Evolutionary conservation across 2,113 vertebrate genomes (phyloP).

Genomic region (Equus przewalskii): DNA sequence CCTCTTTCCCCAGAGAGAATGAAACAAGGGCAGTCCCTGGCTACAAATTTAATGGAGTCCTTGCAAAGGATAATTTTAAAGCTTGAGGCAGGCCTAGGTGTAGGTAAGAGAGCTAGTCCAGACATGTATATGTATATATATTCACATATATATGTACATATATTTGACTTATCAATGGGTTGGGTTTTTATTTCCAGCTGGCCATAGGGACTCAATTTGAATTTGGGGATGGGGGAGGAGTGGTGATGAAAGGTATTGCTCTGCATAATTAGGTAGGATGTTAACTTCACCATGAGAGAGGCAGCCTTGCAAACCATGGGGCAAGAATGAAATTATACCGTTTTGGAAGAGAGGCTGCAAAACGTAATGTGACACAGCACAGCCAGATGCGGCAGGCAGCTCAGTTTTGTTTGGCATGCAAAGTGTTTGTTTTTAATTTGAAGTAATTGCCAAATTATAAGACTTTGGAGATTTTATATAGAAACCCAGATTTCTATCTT

Average conservation of each 20-base stretch:
- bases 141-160: neutral
- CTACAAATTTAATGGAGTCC: neutral
- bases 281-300: neutral
- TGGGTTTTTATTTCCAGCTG: neutral
- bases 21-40: neutral
- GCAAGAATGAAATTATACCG: fast-evolving
- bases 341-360: neutral
- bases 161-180: neutral
- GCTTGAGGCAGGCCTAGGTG: neutral
- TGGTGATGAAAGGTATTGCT: neutral
- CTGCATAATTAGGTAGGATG: neutral
- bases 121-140: neutral
- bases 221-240: neutral
- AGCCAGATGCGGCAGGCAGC: neutral
- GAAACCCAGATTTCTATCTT: neutral
- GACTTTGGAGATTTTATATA: neutral
- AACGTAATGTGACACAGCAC: fast-evolving
- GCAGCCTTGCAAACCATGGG: neutral
- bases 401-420: neutral
- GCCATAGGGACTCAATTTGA: neutral
- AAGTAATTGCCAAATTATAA: neutral
- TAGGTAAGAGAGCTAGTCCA: neutral
- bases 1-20: neutral
- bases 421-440: neutral
- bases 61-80: neutral